Evolutionary conservation across 2,797 vertebrate genomes (phyloP), one percentile per base, ranked within the genome.

Genomic region (Tapera naevia): DNA sequence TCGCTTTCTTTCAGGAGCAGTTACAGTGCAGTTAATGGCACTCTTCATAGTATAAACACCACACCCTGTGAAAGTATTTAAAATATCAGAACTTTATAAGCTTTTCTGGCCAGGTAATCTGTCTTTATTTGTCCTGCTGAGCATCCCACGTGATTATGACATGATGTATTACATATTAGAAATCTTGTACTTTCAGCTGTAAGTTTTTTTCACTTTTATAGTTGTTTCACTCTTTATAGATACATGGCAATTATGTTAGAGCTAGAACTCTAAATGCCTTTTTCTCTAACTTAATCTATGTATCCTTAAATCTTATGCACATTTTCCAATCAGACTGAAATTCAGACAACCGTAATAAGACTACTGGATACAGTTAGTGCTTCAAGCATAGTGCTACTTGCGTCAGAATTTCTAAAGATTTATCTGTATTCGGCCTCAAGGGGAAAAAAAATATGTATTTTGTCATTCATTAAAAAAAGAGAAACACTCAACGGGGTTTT

Each of bases 71-170:
- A 76, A 91, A 96, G 80, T 94, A 80, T 90, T 88, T 93, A 71
- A 93, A 95, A 91, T 93, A 88, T 93, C 89, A 95, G 71, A 76
- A 89, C 80, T 95, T 96, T 92, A 94, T 88, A 90, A 90, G 89
- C 56, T 94, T 33, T 89, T 95, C 56, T 89, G 80, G 76, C 66
- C 82, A 80, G 73, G 67, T 91, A 92, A 91, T 91, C 87, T 84
- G 60, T 88, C 89, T 91, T 91, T 95, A 91, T 93, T 93, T 96
- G 91, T 80, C 61, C 91, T 88, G 25, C 67, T 80, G 74, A 90
- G 67, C 88, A 94, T 94, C 86, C 60, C 45, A 70, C 10, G 11
- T 81, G 93, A 72, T 93, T 89, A 91, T 74, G 86, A 91, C 79
- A 69, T 64, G 69, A 87, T 86, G 57, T 83, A 61, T 91, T 91